Base-by-base conservation (phyloP, 2,797 vertebrate genomes). In the Lutra lutra region DNA sequence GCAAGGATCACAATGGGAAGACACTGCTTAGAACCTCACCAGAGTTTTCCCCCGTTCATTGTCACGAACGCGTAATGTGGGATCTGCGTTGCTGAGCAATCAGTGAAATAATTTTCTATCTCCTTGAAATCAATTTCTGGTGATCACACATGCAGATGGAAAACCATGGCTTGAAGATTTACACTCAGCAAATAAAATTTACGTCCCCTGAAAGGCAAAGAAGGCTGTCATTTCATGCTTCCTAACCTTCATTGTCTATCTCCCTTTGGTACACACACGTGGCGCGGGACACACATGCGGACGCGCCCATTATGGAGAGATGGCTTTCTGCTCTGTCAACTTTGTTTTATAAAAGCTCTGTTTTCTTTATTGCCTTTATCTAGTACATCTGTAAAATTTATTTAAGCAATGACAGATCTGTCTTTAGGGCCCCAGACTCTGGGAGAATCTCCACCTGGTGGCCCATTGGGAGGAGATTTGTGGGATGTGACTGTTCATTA, bases 351-450 rank as follows among this genome's bases (percentile, higher is more conserved):
- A 98, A 98, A 99, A 98, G 60, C 95, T 95, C 93, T 97, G 95
- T 96, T 98, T 98, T 98, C 88, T 98, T 98, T 98, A 98, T 98
- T 97, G 96, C 77, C 8, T 97, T 97, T 98, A 98, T 97, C 97
- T 98, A 68, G 98, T 98, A 98, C 95, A 98, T 98, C 98, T 98
- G 97, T 98, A 98, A 98, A 98, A 99, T 98, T 98, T 98, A 98
- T 98, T 98, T 98, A 98, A 98, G 98, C 97, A 98, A 96, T 98
- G 98, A 98, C 95, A 98, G 91, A 98, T 98, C 97, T 98, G 89
- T 98, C 96, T 98, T 98, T 97, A 84, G 97, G 98, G 96, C 96
- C 96, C 96, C 38, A 10, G 85, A 94, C 58, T 98, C 96, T 66
- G 14, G 94, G 98, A 97, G 94, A 98, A 83, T 97, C 97, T 80